These are phyloP conservation scores for Megalonaias nervosa DNA, from an alignment of 1,140 invertebrate genomes.

Conservation along the genomic window DNA sequence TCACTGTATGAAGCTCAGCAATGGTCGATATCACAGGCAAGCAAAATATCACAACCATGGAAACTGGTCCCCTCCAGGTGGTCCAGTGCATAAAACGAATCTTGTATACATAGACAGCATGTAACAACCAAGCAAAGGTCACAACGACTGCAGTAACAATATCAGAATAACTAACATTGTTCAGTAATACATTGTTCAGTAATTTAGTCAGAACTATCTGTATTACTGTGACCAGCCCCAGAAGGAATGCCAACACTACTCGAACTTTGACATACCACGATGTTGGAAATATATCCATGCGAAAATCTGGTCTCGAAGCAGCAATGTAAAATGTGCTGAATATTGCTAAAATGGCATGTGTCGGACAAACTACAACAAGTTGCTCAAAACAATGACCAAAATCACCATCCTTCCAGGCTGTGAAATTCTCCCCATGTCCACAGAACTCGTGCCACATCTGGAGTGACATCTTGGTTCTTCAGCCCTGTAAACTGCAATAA, in stretches of 20 bases:
- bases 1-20: conserved; percentile 63
- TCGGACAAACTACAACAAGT: conserved; percentile 78
- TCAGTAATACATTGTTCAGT: conserved; percentile 67
- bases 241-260: conserved; percentile 60
- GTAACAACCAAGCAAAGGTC: conserved; percentile 84
- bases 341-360: conserved; percentile 77
- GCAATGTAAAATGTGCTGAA: conserved; percentile 84
- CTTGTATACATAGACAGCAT: conserved; percentile 82
- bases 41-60: conserved; percentile 79
- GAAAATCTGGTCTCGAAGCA: conserved; percentile 75
- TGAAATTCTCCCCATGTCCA: conserved; percentile 60
- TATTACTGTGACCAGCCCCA: conserved; percentile 77
- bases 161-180: conserved; percentile 74
- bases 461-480: conserved; percentile 9
- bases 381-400: conserved; percentile 87
- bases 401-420: conserved; percentile 72
- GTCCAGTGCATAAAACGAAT: conserved; percentile 76
- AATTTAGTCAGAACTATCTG: conserved; percentile 79
- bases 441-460: conserved; percentile 61
- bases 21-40: conserved; percentile 77
- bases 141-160: conserved; percentile 80
- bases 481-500: no score
- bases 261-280: conserved; percentile 53
- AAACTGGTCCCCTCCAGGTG: conserved; percentile 79
- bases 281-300: conserved; percentile 75